Base-by-base conservation (phyloP, 2,888 invertebrate species). In the Pterostichus madidus region DNA sequence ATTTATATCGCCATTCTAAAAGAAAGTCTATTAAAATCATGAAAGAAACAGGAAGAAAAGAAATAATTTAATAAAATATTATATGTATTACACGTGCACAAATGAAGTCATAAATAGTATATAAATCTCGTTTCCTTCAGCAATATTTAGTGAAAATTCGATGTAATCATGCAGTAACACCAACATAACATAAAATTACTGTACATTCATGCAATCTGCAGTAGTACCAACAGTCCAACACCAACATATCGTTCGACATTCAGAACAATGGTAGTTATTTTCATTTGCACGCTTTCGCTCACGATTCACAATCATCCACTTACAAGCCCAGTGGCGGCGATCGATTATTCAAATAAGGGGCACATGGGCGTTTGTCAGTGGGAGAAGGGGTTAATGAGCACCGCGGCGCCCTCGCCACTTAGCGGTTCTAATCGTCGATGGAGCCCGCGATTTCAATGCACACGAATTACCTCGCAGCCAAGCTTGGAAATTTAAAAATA, bases 401-500 rank as follows among this genome's bases (percentile, higher is more conserved):
- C 46, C 44, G 46, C 61, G 46, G 32, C 31, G 68, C 35, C 68
- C 73, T 46, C 80, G 53, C 75, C 81, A 81, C 81, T 81, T 81
- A 81, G 75, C 75, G 59, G 75, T 80, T 71, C 75, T 81, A 81
- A 81, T 81, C 81, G 75, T 53, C 78, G 61, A 68, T 71, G 68
- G 53, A 46, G 79, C 46, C 46, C 59, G 68, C 52, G 80, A 80
- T 80, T 80, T 73, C 71, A 59, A 46, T 81, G 56, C 61, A 78
- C 78, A 78, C 78, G 78, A 78, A 78, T 78, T 78, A 78, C 78
- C 78, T 56, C 61, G 35, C 32, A 52, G 24, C 24, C 64, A 32
- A 24, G 68, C 35, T 80, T 73, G 61, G 71, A 81, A 81, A 73
- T 81, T 80, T 81, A 81, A 81, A 81, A 81, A 81, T 81, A 81